Conservation (phyloP, 2,797 vertebrate genomes). For the Cichlasoma orientale region DNA sequence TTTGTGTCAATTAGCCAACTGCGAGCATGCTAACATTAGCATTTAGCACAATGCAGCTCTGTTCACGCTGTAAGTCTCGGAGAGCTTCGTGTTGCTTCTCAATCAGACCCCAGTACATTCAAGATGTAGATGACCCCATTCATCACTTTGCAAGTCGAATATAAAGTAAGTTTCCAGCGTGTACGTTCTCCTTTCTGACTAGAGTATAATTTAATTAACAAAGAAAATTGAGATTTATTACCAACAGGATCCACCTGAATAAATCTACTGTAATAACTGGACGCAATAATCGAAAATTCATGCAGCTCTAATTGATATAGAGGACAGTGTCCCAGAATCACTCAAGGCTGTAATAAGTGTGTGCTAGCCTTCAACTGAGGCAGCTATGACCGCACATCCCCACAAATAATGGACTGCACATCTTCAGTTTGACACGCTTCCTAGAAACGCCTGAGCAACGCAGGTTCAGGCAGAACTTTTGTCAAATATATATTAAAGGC, state of each 20-base stretch:
- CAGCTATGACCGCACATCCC: slow-evolving; percentile 28
- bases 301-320: slow-evolving; percentile 61
- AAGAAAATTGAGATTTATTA: slow-evolving; percentile 63
- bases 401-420: slow-evolving; percentile 40
- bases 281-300: slow-evolving; percentile 50
- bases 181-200: slow-evolving; percentile 29
- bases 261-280: slow-evolving; percentile 43
- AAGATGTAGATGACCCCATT: slow-evolving; percentile 34
- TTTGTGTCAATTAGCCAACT: background rate
- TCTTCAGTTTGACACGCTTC: slow-evolving; percentile 59
- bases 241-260: slow-evolving; percentile 45
- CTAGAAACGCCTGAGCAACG: slow-evolving; percentile 41
- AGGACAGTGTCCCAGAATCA: slow-evolving; percentile 57
- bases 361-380: slow-evolving; percentile 19
- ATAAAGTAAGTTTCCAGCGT: slow-evolving; percentile 39
- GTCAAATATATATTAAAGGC: slow-evolving; percentile 35
- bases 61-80: background rate
- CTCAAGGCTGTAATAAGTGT: slow-evolving; percentile 51
- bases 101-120: background rate
- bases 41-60: background rate
- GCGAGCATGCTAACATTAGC: slow-evolving; percentile 6
- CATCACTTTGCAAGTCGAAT: slow-evolving; percentile 53
- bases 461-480: slow-evolving; percentile 50
- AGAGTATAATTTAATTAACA: slow-evolving; percentile 50
- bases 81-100: background rate